Evolutionary conservation across 2,797 vertebrate species (phyloP).

Genomic region (Darevskia nairensis): DNA sequence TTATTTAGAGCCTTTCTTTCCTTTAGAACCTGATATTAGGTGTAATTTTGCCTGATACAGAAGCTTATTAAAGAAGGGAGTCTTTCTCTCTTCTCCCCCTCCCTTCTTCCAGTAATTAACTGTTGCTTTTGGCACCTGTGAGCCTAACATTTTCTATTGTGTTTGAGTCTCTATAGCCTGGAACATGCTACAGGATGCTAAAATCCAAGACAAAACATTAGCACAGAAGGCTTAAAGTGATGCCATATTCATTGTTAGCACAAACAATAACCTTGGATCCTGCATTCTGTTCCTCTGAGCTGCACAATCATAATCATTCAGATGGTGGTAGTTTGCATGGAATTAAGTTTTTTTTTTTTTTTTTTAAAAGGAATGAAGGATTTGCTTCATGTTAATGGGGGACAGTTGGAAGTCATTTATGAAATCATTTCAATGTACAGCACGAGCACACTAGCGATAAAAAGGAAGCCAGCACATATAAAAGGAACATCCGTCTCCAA

Average conservation of each 20-base stretch:
- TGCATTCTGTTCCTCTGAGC: constrained; percentile 21
- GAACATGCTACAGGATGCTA: background rate
- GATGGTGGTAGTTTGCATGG: constrained; percentile 12
- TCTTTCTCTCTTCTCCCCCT: background rate
- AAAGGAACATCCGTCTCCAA: constrained; percentile 2
- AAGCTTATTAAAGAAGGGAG: background rate
- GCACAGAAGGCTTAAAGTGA: constrained; percentile 20
- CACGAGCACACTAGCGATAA: no score
- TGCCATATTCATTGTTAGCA: constrained; percentile 25
- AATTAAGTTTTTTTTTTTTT: background rate
- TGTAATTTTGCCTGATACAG: background rate
- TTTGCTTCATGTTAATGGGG: background rate
- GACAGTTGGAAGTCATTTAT: constrained; percentile 31
- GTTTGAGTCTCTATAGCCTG: background rate
- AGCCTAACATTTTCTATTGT: constrained; percentile 3
- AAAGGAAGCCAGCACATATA: background rate
- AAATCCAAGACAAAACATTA: constrained; percentile 29
- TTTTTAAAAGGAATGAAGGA: background rate
- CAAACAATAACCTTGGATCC: constrained; percentile 38
- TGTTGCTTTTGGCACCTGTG: constrained; percentile 15
- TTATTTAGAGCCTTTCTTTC: background rate
- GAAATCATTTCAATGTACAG: constrained; percentile 27
- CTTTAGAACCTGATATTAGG: background rate
- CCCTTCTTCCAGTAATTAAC: constrained; percentile 19
- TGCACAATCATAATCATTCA: constrained; percentile 8